These are phyloP conservation scores for Nephrotoma appendiculata DNA, from an alignment of 2,888 invertebrate species.

Conservation along the genomic window DNA sequence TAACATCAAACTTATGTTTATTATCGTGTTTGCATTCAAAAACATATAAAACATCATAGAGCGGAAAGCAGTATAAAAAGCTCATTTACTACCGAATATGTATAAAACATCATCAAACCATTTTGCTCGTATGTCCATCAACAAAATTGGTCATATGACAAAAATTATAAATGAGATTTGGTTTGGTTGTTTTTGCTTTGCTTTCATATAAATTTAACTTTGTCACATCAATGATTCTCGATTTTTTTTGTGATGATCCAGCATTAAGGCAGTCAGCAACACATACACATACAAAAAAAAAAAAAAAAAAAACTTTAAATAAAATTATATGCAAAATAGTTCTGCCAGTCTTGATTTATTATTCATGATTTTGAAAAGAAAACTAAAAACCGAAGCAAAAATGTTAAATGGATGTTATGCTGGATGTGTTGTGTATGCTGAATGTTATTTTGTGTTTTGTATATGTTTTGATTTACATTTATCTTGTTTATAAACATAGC, in stretches of 20 bases:
- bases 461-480: neutral
- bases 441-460: neutral
- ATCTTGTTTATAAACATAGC: neutral
- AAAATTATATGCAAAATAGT: neutral
- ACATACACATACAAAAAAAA: neutral
- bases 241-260: neutral
- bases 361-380: neutral
- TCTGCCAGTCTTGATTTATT: neutral
- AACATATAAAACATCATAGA: neutral
- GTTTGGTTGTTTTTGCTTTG: neutral
- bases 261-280: neutral
- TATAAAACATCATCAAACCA: neutral
- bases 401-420: neutral
- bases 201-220: neutral
- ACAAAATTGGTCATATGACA: neutral
- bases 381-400: neutral
- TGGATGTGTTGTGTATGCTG: neutral
- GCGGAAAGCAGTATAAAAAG: neutral
- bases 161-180: neutral
- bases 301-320: neutral
- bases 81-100: neutral
- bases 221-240: neutral
- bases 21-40: neutral
- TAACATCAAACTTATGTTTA: neutral
- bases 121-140: neutral